Evolutionary conservation across 2,113 vertebrate species (phyloP).

Genomic region (Hyaena hyaena): DNA sequence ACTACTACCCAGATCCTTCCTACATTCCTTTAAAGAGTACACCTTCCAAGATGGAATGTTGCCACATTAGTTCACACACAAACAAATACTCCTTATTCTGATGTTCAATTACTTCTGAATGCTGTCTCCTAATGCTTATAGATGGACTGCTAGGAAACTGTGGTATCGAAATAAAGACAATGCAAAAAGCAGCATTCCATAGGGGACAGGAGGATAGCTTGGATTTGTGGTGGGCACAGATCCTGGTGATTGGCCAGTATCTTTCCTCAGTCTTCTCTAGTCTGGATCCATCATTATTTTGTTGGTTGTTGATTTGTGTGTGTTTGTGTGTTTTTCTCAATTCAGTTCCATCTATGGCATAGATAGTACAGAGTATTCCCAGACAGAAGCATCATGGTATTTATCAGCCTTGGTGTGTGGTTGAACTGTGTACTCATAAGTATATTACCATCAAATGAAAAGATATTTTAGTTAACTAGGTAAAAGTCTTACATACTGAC

Average conservation of each 20-base stretch:
- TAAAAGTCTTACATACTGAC: neutral
- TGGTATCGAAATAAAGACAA: neutral
- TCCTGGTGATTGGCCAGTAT: neutral
- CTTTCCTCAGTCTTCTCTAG: conserved; percentile 3
- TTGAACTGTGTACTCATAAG: neutral
- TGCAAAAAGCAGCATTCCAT: neutral
- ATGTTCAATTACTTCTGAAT: neutral
- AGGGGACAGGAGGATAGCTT: neutral
- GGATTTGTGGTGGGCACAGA: neutral
- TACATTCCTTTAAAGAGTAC: neutral
- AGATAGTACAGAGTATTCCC: neutral
- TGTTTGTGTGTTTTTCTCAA: neutral
- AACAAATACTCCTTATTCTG: neutral
- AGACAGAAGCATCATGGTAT: neutral
- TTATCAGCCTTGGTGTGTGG: neutral
- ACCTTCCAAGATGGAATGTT: neutral
- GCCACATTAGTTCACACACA: neutral
- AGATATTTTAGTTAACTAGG: conserved; percentile 17
- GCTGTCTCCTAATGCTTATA: neutral
- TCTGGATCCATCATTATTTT: neutral
- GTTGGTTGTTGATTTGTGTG: neutral
- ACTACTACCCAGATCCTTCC: neutral
- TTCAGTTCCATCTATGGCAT: neutral
- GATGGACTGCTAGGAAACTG: neutral
- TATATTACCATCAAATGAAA: conserved; percentile 18